phyloP scores from a whole-genome alignment of 2,113 vertebrate genomes.

The Delphinus delphis region DNA sequence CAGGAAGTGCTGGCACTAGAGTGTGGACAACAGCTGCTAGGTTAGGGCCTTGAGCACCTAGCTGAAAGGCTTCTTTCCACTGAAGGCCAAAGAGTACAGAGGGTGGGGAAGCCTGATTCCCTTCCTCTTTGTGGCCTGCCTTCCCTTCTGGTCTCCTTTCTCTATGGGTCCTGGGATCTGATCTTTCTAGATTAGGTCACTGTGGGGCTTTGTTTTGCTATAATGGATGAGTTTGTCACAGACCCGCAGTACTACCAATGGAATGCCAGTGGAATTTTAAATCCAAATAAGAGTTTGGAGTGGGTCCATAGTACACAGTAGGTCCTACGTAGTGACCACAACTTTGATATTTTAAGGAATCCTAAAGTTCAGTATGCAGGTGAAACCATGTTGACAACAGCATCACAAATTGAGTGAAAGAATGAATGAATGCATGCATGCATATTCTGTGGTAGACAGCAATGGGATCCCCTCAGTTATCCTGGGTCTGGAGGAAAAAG shows the following conservation, averaged over 20 bases:
- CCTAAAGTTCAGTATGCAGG: not conserved
- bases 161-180: not conserved
- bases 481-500: not conserved
- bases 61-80: not conserved
- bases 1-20: not conserved
- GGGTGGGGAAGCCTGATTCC: not conserved
- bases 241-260: not conserved
- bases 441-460: not conserved
- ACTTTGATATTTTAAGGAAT: slow-evolving; percentile 15
- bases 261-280: not conserved
- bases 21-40: not conserved
- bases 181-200: not conserved
- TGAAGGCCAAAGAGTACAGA: not conserved
- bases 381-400: not conserved
- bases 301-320: not conserved
- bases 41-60: not conserved
- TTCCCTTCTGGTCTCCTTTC: slow-evolving; percentile 4
- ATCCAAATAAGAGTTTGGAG: not conserved
- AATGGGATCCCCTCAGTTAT: not conserved
- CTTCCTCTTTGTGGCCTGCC: not conserved
- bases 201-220: not conserved
- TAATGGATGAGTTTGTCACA: not conserved
- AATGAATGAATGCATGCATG: not conserved
- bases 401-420: not conserved
- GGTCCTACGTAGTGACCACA: not conserved